Percentiles rank a stretch among this genome's conserved stretches.
These are phyloP conservation scores for Sebastiscus tertius DNA, from an alignment of 2,797 vertebrate genomes.

Conservation along the genomic window DNA sequence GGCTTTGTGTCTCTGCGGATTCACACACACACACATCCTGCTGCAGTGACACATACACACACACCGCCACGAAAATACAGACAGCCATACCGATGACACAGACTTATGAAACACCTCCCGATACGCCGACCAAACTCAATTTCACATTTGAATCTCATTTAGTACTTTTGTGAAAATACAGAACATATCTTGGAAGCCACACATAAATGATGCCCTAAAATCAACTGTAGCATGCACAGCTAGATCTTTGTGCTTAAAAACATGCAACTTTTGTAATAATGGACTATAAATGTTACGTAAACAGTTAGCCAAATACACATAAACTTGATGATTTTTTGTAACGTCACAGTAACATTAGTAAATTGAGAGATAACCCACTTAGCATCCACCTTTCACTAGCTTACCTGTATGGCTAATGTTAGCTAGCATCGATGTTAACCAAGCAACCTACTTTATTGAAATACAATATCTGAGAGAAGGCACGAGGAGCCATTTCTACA, in stretches of 20 bases:
- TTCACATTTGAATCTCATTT: slow-evolving; percentile 5
- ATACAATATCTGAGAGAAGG: background rate
- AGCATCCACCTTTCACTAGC: background rate
- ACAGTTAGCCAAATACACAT: background rate
- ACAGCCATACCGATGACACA: background rate
- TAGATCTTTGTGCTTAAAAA: background rate
- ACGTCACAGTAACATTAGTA: background rate
- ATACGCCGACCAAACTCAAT: background rate
- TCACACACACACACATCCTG: slow-evolving; percentile 24
- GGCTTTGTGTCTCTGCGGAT: slow-evolving; percentile 56
- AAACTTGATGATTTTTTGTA: background rate
- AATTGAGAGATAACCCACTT: background rate
- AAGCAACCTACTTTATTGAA: background rate
- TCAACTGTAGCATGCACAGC: background rate
- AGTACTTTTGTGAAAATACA: background rate
- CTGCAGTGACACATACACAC: slow-evolving; percentile 32
- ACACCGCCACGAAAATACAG: background rate
- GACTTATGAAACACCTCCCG: background rate
- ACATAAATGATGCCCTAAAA: background rate
- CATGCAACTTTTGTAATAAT: background rate
- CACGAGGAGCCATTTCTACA: background rate
- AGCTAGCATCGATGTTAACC: background rate
- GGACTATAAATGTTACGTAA: too few species aligned
- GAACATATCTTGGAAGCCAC: background rate
- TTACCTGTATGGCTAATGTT: background rate